Conservation (phyloP, 1,140 invertebrate species). For the Nomia melanderi region DNA sequence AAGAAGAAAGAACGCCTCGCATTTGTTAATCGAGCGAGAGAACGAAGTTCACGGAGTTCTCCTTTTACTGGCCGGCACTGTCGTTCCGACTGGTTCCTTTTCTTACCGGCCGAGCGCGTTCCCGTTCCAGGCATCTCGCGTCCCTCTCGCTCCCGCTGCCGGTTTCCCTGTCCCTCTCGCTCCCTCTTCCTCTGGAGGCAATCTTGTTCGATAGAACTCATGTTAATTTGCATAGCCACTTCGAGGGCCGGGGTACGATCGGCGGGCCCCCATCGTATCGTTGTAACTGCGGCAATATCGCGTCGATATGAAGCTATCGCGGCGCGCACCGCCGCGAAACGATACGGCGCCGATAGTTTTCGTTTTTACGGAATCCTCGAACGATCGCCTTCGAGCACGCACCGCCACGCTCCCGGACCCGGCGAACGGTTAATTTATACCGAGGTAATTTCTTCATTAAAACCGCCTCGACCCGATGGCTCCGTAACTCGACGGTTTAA, state of each 20-base stretch:
- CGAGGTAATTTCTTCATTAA: slow-evolving; percentile 43
- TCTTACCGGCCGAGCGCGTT: slow-evolving; percentile 13
- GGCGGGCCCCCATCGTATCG: slow-evolving; percentile 51
- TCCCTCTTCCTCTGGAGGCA: slow-evolving; percentile 38
- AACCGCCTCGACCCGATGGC: background rate
- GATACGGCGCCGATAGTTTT: slow-evolving; percentile 47
- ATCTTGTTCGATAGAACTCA: slow-evolving; percentile 62
- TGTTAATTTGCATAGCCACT: slow-evolving; percentile 67
- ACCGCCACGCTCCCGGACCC: background rate
- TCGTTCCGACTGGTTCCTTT: slow-evolving; percentile 32
- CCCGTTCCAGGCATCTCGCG: background rate
- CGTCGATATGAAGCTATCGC: slow-evolving; percentile 55
- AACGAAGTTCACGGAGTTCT: slow-evolving; percentile 38
- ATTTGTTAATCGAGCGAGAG: slow-evolving; percentile 55
- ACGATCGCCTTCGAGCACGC: slow-evolving; percentile 12
- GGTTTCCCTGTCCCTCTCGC: background rate
- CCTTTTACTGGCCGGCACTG: slow-evolving; percentile 33
- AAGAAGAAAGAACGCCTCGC: no score
- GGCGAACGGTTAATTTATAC: slow-evolving; percentile 12
- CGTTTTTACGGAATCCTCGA: slow-evolving; percentile 31
- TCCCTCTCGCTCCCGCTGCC: slow-evolving; percentile 7
- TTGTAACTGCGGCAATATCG: slow-evolving; percentile 57
- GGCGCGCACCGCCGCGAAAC: slow-evolving; percentile 32
- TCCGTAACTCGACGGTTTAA: slow-evolving; percentile 24
- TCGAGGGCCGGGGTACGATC: slow-evolving; percentile 56